phyloP scores from a whole-genome alignment of 2,888 invertebrate genomes.

The Pherbina coryleti region DNA sequence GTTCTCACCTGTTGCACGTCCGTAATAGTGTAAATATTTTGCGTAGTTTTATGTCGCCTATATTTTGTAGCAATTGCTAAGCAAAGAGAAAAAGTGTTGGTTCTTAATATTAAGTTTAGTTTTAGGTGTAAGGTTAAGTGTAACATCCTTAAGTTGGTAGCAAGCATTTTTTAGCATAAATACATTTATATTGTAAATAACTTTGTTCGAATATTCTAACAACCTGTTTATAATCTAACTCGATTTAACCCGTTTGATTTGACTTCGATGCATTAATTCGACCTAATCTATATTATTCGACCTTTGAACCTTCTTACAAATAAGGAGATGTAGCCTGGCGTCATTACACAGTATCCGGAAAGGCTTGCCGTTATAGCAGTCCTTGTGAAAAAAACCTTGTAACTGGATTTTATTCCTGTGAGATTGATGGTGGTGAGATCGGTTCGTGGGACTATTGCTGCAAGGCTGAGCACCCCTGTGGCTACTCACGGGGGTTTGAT shows the following conservation, averaged over 20 bases:
- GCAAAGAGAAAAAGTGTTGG: conserved; percentile 17
- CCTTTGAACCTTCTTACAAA: neutral
- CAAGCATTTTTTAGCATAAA: neutral
- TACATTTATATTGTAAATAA: conserved; percentile 19
- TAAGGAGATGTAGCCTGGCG: conserved; percentile 75
- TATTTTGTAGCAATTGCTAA: conserved; percentile 47
- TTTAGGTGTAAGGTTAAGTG: conserved; percentile 6
- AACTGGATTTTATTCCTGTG: conserved; percentile 87
- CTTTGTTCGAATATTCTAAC: conserved; percentile 2
- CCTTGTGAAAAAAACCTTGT: conserved; percentile 80
- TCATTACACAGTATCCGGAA: conserved; percentile 85
- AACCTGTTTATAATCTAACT: conserved; percentile 7
- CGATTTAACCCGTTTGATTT: neutral
- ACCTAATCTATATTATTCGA: neutral
- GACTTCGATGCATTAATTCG: neutral
- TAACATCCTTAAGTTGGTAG: neutral
- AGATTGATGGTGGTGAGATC: conserved; percentile 78
- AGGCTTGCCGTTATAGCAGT: conserved; percentile 80
- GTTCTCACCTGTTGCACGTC: conserved; percentile 69
- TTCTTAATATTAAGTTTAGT: conserved; percentile 1
- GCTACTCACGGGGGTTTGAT: conserved; percentile 83
- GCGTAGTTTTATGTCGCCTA: conserved; percentile 33
- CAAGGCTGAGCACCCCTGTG: conserved; percentile 84
- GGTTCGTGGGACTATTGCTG: conserved; percentile 91
- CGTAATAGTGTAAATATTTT: conserved; percentile 62